Evolutionary conservation across 1,140 invertebrate genomes (phyloP).

Genomic region (Drosophila pallidifrons): DNA sequence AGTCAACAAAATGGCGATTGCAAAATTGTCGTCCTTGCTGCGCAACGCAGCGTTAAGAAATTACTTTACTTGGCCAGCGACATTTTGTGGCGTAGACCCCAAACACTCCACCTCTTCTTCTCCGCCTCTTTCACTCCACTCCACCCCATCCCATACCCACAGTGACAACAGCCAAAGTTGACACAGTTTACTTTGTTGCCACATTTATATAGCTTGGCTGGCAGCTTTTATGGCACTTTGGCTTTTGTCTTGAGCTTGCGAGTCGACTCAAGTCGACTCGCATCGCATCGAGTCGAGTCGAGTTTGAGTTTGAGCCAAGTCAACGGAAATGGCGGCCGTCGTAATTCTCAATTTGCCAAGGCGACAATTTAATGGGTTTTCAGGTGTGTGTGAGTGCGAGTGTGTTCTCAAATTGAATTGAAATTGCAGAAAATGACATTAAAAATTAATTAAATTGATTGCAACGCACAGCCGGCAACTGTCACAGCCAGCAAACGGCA

Average conservation of each 20-base stretch:
- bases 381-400: constrained; percentile 61
- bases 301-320: constrained; percentile 35
- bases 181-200: constrained; percentile 83
- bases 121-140: background rate
- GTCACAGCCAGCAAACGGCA: constrained; percentile 48
- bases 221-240: constrained; percentile 81
- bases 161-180: constrained; percentile 56
- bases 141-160: background rate
- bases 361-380: constrained; percentile 81
- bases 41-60: constrained; percentile 59
- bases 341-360: constrained; percentile 82
- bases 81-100: constrained; percentile 59
- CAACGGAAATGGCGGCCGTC: constrained; percentile 61
- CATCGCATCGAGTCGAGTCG: constrained; percentile 26
- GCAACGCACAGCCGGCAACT: constrained; percentile 53
- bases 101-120: background rate
- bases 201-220: constrained; percentile 81
- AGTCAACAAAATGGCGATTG: constrained; percentile 82
- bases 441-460: constrained; percentile 83
- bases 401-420: constrained; percentile 80
- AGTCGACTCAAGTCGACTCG: constrained; percentile 57
- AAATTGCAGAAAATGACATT: constrained; percentile 78
- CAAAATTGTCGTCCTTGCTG: constrained; percentile 73
- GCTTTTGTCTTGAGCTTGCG: constrained; percentile 73
- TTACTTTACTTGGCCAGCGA: constrained; percentile 58